Percentiles rank a stretch among this genome's conserved stretches.
phyloP scores from a whole-genome alignment of 2,797 vertebrate genomes.

The Acrossocheilus fasciatus region DNA sequence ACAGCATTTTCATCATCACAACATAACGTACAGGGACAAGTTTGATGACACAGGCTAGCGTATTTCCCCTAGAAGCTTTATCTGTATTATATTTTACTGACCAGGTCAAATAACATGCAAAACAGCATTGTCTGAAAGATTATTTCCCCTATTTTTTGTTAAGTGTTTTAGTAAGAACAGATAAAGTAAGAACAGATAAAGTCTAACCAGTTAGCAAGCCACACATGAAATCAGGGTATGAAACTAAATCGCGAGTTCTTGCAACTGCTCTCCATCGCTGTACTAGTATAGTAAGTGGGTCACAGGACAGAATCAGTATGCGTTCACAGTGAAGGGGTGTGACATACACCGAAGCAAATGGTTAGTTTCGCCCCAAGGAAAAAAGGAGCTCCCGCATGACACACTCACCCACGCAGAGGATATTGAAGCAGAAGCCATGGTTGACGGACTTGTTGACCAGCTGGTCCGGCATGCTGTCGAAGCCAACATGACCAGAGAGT shows the following conservation, averaged over 20 bases:
- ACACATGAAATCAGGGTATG: conserved; percentile 9
- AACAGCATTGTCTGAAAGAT: background rate
- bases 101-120: background rate
- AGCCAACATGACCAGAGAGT: conserved; percentile 96
- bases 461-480: conserved; percentile 99
- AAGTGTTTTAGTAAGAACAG: background rate
- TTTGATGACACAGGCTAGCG: background rate
- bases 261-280: conserved; percentile 31
- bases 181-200: background rate
- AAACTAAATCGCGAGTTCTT: conserved; percentile 24
- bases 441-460: conserved; percentile 99
- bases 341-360: conserved; percentile 60
- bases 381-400: conserved; percentile 48
- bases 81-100: background rate
- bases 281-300: conserved; percentile 48
- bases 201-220: background rate
- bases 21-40: background rate
- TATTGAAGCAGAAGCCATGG: conserved; percentile 99
- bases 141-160: background rate
- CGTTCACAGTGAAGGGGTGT: conserved; percentile 56
- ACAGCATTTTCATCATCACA: background rate
- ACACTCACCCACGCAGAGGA: conserved; percentile 98
- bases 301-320: conserved; percentile 52
- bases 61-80: background rate
- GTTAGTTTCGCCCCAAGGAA: conserved; percentile 54